These are phyloP conservation scores for Pocillopora damicornis DNA, from an alignment of 64 coral and sea anemone genomes.

Conservation along the genomic window DNA sequence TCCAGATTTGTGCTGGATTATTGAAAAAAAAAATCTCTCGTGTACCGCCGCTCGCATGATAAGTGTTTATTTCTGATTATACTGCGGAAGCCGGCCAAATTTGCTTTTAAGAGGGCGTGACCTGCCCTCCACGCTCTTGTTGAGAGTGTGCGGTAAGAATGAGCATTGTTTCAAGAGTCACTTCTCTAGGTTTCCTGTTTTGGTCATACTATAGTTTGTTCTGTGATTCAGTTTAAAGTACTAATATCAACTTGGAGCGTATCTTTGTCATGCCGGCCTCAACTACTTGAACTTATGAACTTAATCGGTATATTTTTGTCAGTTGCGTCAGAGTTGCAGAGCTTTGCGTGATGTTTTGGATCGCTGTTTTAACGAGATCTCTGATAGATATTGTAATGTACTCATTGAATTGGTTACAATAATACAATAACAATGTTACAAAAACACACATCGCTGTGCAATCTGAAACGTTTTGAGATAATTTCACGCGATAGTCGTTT, in stretches of 20 bases:
- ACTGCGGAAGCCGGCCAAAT: background rate
- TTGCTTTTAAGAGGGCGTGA: background rate
- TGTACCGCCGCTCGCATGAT: background rate
- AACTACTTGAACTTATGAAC: background rate
- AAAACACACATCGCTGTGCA: too few species aligned
- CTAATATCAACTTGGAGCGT: background rate
- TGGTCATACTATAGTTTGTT: background rate
- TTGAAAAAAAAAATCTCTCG: background rate
- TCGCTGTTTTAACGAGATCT: background rate
- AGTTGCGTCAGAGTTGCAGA: background rate
- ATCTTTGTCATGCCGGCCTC: background rate
- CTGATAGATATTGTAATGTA: too few species aligned
- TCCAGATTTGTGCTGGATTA: background rate
- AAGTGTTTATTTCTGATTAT: background rate
- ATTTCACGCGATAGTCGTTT: too few species aligned
- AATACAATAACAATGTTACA: too few species aligned
- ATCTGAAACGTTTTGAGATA: too few species aligned
- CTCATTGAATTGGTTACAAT: too few species aligned
- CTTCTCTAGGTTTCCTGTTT: background rate
- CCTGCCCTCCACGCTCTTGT: background rate
- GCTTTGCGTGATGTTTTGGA: background rate
- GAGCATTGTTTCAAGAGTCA: background rate
- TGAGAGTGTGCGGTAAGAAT: background rate
- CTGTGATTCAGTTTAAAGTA: background rate
- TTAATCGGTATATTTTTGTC: background rate